phyloP scores from a whole-genome alignment of 2,113 vertebrate species.

The Nettapus auritus region DNA sequence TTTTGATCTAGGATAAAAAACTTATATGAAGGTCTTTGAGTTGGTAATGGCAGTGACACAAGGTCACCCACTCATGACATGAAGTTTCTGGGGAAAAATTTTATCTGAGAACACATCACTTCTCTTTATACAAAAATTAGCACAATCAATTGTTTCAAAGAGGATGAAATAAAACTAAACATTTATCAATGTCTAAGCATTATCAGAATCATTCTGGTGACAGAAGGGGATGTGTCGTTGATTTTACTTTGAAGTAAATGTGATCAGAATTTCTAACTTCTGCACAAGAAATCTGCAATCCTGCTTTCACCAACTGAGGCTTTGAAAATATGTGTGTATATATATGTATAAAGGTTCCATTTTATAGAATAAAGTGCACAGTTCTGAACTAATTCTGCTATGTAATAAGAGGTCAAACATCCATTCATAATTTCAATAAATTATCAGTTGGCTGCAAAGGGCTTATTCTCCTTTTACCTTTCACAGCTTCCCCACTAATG shows the following conservation, averaged over 20 bases:
- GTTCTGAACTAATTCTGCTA: neutral
- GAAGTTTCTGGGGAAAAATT: neutral
- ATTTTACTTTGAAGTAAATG: neutral
- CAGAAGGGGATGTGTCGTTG: neutral
- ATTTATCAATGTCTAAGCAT: neutral
- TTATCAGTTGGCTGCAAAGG: neutral
- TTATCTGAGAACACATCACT: neutral
- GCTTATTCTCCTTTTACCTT: constrained; percentile 9
- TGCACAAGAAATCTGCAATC: neutral
- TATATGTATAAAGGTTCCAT: neutral
- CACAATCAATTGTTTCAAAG: neutral
- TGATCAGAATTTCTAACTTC: neutral
- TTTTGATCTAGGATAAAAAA: constrained; percentile 24
- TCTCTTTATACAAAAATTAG: neutral
- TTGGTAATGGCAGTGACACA: neutral
- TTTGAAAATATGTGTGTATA: neutral
- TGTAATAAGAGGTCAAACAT: neutral
- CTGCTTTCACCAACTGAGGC: neutral
- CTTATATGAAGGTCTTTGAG: neutral
- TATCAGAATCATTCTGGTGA: neutral
- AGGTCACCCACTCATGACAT: neutral
- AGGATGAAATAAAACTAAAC: neutral
- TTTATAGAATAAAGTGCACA: neutral
- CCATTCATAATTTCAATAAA: neutral
- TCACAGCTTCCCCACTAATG: neutral